phyloP scores from a whole-genome alignment of 2,888 invertebrate species.

The Gortyna flavago region DNA sequence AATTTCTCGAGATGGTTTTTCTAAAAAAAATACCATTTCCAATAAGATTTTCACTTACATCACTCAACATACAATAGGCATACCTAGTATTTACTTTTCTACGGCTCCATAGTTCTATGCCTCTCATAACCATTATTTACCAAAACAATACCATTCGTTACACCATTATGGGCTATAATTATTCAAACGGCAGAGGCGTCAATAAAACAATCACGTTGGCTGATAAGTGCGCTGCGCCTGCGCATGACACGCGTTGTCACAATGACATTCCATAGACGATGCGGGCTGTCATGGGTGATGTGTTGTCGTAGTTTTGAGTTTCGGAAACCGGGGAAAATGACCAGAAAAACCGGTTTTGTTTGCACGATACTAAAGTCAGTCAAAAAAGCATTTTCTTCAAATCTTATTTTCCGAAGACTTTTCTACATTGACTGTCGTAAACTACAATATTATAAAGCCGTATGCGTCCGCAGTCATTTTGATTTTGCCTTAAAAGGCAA shows the following conservation, averaged over 20 bases:
- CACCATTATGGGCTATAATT: conserved; percentile 61
- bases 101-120: not conserved
- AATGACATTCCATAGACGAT: conserved; percentile 64
- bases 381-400: not conserved
- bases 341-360: not conserved
- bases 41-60: conserved; percentile 16
- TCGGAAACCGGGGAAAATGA: not conserved
- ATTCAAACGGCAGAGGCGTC: conserved; percentile 61
- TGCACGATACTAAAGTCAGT: not conserved
- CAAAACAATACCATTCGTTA: conserved; percentile 39
- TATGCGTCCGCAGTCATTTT: not conserved
- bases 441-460: not conserved
- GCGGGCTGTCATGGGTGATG: conserved; percentile 56
- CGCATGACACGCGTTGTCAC: conserved; percentile 64
- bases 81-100: conserved; percentile 9
- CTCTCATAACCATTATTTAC: conserved; percentile 45
- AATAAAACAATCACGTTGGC: conserved; percentile 67
- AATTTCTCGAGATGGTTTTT: not conserved
- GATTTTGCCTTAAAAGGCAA: not conserved
- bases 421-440: not conserved
- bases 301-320: conserved; percentile 12
- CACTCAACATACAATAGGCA: conserved; percentile 19
- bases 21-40: not conserved
- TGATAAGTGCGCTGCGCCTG: conserved; percentile 62
- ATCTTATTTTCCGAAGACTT: not conserved